phyloP scores from a whole-genome alignment of 2,888 invertebrate species.

The Folsomia candida region DNA sequence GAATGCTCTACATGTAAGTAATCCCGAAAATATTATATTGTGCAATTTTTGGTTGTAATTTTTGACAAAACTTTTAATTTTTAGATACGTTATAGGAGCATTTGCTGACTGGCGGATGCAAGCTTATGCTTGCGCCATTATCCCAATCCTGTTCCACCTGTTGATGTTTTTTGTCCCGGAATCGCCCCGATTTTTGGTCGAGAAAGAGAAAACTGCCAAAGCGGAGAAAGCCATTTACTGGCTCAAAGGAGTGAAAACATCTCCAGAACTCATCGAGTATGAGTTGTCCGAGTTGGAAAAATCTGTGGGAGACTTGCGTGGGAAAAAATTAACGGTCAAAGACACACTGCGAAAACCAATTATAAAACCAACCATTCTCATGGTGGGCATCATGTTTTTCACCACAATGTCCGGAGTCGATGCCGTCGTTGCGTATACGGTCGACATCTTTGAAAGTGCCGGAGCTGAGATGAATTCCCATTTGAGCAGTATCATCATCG shows the following conservation, averaged over 20 bases:
- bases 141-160: constrained; percentile 68
- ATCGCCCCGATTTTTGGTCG: constrained; percentile 65
- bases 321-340: no score
- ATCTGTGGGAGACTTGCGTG: no score
- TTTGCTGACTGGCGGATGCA: constrained; percentile 63
- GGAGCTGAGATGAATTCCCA: neutral
- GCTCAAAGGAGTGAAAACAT: constrained; percentile 64
- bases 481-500: neutral
- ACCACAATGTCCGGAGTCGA: no score
- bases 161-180: constrained; percentile 81
- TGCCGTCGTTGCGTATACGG: no score
- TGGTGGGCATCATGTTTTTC: no score
- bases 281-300: no score
- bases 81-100: constrained; percentile 62
- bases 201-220: constrained; percentile 59
- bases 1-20: constrained; percentile 48
- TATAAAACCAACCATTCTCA: no score
- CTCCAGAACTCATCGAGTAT: constrained; percentile 54
- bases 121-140: constrained; percentile 66
- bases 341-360: no score
- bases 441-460: neutral
- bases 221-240: constrained; percentile 69
- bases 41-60: no score
- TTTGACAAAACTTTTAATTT: no score
- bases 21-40: no score